Evolutionary conservation across 2,888 invertebrate genomes (phyloP).

Genomic region (Ormyrus nitidulus): DNA sequence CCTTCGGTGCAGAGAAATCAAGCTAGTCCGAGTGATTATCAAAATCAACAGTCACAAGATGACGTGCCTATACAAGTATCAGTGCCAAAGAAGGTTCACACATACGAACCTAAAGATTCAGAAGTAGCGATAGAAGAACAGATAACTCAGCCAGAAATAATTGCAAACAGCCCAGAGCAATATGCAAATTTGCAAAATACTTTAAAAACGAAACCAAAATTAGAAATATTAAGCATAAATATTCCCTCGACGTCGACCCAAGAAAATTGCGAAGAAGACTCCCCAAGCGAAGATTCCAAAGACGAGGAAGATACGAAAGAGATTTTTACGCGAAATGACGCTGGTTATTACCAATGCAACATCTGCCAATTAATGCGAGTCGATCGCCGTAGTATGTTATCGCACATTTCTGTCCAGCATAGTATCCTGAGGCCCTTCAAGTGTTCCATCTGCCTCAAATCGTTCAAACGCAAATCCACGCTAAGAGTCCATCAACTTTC

Average conservation of each 20-base stretch:
- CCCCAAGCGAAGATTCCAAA: neutral
- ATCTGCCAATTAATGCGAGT: conserved; percentile 13
- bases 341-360: conserved; percentile 22
- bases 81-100: too few relatives aligned
- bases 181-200: too few relatives aligned
- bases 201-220: too few relatives aligned
- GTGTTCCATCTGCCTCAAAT: conserved; percentile 63
- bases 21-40: too few relatives aligned
- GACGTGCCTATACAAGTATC: too few relatives aligned
- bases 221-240: too few relatives aligned
- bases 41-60: too few relatives aligned
- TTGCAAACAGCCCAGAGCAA: too few relatives aligned
- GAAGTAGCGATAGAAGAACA: too few relatives aligned
- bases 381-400: neutral
- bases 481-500: conserved; percentile 9
- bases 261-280: neutral
- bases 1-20: too few relatives aligned
- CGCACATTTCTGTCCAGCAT: conserved; percentile 55
- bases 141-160: too few relatives aligned
- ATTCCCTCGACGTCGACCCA: conserved; percentile 6
- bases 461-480: conserved; percentile 46
- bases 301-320: neutral
- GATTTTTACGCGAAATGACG: neutral
- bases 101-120: too few relatives aligned
- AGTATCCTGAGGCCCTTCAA: conserved; percentile 65